A percentile compares a stretch with the other conserved stretches of the same genome.
phyloP scores from a whole-genome alignment of 2,888 invertebrate species.

The Mesoligia furuncula region DNA sequence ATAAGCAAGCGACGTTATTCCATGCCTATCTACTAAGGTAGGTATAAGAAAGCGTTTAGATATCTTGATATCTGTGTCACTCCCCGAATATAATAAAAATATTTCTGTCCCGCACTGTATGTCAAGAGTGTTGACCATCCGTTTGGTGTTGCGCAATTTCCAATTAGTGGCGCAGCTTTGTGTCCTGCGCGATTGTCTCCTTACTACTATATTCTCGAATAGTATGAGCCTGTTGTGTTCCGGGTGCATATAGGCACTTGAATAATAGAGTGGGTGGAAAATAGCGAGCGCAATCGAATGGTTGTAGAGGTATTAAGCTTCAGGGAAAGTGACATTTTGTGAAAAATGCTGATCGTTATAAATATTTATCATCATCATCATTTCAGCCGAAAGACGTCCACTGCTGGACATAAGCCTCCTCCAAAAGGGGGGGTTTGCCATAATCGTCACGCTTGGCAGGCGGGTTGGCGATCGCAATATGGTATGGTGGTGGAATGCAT shows the following conservation, averaged over 20 bases:
- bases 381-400: too few relatives aligned
- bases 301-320: neutral
- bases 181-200: constrained; percentile 71
- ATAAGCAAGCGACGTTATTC: too few relatives aligned
- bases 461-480: too few relatives aligned
- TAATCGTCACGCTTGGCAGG: too few relatives aligned
- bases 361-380: too few relatives aligned
- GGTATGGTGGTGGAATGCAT: too few relatives aligned
- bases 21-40: too few relatives aligned
- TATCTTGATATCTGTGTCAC: too few relatives aligned
- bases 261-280: neutral
- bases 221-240: constrained; percentile 44
- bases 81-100: too few relatives aligned
- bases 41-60: too few relatives aligned
- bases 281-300: neutral
- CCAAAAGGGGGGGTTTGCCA: too few relatives aligned
- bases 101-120: constrained; percentile 56
- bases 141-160: constrained; percentile 76
- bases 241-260: neutral
- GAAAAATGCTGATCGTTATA: neutral
- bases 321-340: neutral
- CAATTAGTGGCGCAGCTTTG: constrained; percentile 83
- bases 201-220: constrained; percentile 56
- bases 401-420: too few relatives aligned
- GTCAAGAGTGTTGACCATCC: constrained; percentile 75